Evolutionary conservation across 2,888 invertebrate genomes (phyloP), one percentile per base, ranked within the genome.

Genomic region (Hydrotaea cyrtoneurina): DNA sequence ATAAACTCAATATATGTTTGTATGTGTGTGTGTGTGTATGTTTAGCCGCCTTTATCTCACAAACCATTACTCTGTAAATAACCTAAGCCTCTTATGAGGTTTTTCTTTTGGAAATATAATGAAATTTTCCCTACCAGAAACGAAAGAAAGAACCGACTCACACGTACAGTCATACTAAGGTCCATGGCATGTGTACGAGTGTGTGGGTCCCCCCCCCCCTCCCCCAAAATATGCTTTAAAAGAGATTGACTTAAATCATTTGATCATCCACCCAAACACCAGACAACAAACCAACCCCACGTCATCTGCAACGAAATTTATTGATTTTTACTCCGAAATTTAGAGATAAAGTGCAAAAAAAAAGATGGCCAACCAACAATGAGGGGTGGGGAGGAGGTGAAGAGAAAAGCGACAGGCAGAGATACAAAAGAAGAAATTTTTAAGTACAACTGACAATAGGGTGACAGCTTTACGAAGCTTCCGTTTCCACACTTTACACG

Each of bases 51-150:
- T 66, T 66, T 66, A 66, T 66, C 66, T 2, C 43, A 43, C 11
- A 64, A 43, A 43, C 43, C 59, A 59, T 59, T 59, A 26, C 59
- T 3, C 15, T 59, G 66, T 19, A 66, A 66, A 66, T 59, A 59
- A 55, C 31, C n/a, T 77, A 62, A 66, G 64, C 77, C 77, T 50
- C 77, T 77, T 66, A 66, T 36, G 15, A 10, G 39, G 8, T 76
- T 59, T 62, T 76, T 26, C 50, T 62, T 39, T 57, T n/a, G 43
- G 11, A 39, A 11, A 31, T 26, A 62, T 64, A 64, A 64, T 64
- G 64, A 64, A 64, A 64, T 64, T 64, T 64, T 64, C 36, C 7
- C 3, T 36, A 19, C 15, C 1, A 57, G 57, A 36, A 39, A 64
- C 15, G 8, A 39, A 11, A 66, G 43, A n/a, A 39, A 66, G 43